Base-by-base conservation (phyloP, 2,113 vertebrate species). In the Sorex araneus region DNA sequence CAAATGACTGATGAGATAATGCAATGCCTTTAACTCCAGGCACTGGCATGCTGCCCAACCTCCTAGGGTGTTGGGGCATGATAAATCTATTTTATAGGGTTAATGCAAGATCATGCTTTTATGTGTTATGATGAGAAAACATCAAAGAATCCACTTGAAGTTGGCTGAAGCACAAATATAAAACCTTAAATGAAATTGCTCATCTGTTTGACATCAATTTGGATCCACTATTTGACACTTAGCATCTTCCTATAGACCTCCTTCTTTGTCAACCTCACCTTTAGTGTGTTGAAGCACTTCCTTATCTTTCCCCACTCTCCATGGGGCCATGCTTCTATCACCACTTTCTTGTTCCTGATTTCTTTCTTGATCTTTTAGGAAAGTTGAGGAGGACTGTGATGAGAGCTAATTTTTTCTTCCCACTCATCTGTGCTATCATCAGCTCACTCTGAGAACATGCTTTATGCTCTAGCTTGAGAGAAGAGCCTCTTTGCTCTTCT, bases 241-340 rank as follows among this genome's bases (percentile, higher is more conserved):
- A 98, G 71, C 99, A 99, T 84, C 99, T 99, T 79, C 99, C 99
- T 0, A 99, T 99, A 97, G 99, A 99, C 99, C 99, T 99, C 99
- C 99, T 10, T 99, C 99, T 27, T 99, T 99, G 60, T 99, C 99
- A 2, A 98, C 99, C 97, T 99, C 99, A 0, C 98, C 98, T 96
- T 99, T 99, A 84, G 96, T 98, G 82, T 99, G 99, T 76, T 99
- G 99, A 13, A 97, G 90, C 25, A 97, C 96, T 8, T 99, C 99
- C 96, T 97, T 98, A 4, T 99, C 98, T 96, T 99, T 99, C 27
- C 99, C 99, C 15, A 97, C 27, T 88, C 99, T 99, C 99, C 99
- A 99, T 21, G 98, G 95, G 3, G 94, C 95, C 64, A 98, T 99
- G 60, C 99, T 99, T 85, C 98, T 98, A 0, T 99, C 98, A n/a